Evolutionary conservation across 2,113 vertebrate species (phyloP), one percentile per base, ranked within the genome.

Genomic region (Protobothrops flavoviridis): DNA sequence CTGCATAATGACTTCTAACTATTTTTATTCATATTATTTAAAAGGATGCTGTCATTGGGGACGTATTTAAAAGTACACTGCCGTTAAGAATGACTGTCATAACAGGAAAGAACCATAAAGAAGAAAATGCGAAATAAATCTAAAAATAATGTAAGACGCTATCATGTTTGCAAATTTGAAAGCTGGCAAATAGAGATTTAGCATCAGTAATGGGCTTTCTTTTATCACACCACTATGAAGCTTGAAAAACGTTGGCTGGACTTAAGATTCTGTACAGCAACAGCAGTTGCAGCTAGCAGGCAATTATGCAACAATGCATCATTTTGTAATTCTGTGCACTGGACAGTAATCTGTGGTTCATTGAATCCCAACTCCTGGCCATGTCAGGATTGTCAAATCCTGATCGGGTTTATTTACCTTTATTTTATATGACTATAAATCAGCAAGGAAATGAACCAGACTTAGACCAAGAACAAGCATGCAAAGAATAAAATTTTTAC

Each of bases 11-110:
- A 93, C 43, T 43, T 59, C 57, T 57, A 26, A 87, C 52, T 53
- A 90, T 90, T 92, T 90, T 91, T 88, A 86, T 45, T 53, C 7
- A 85, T 45, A 93, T 89, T 91, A n/a, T 94, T 91, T 94, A 94
- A 94, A 90, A 87, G 24, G 91, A 61, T 12, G 81, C 43, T 61
- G 56, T 12, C 92, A 93, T 12, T 6, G 0, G 20, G 21, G 64
- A 24, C 6, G 50, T 26, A 86, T 90, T 59, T 85, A 29, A 95
- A 88, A 91, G 9, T 33, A 7, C 87, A 9, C 21, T 52, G 57
- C 3, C 85, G 24, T 93, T 91, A 91, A 52, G 94, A 96, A 21
- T 15, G 94, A 92, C 17, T 85, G 88, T 92, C 92, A 85, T 61
- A 94, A 81, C 69, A 0, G 17, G 10, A 90, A 92, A 33, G 5